Conservation (phyloP, 2,113 vertebrate genomes). For the Vulpes lagopus region DNA sequence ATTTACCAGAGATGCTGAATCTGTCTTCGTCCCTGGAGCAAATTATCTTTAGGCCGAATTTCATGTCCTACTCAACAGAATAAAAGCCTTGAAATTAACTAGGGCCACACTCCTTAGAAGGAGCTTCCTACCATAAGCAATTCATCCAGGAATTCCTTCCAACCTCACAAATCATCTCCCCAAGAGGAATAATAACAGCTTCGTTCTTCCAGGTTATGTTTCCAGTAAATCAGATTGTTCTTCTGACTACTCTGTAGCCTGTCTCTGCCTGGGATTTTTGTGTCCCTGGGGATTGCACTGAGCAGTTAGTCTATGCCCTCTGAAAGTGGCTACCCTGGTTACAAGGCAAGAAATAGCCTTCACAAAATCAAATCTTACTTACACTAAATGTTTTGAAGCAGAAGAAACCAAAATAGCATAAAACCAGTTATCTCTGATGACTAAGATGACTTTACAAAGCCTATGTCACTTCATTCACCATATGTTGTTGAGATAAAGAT, state of each 20-base stretch:
- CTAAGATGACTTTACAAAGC: background rate
- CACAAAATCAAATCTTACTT: background rate
- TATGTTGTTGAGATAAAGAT: background rate
- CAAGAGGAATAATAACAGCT: background rate
- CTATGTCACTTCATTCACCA: background rate
- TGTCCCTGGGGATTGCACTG: background rate
- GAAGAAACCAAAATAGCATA: background rate
- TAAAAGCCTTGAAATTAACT: background rate
- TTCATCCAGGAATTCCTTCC: background rate
- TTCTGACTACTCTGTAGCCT: too few relatives aligned
- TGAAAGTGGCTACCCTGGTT: background rate
- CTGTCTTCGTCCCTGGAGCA: background rate
- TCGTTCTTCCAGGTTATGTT: background rate
- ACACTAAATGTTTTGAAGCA: background rate
- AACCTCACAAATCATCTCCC: background rate
- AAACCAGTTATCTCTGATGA: background rate
- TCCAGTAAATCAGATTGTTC: background rate
- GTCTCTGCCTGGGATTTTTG: background rate
- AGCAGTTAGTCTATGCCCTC: background rate
- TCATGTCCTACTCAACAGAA: background rate
- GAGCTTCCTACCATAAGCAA: background rate
- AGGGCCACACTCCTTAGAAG: background rate
- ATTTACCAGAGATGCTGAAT: background rate
- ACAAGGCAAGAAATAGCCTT: background rate
- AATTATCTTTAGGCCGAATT: background rate